A percentile compares a stretch with the other conserved stretches of the same genome.
Evolutionary conservation across 2,888 invertebrate genomes (phyloP).

Genomic region (Caenorhabditis auriculariae): DNA sequence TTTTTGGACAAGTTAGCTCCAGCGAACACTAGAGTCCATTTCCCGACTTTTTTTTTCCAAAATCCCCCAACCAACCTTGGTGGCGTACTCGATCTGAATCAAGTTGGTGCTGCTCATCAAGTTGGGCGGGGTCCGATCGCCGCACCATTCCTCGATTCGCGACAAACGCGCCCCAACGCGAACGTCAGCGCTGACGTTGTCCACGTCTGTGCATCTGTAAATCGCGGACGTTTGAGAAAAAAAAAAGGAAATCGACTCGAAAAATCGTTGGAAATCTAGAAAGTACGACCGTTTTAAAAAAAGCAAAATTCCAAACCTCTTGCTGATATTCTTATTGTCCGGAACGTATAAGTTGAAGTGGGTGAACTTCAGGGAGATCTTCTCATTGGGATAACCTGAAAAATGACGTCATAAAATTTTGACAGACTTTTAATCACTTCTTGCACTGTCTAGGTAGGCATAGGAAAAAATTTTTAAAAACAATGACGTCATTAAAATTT

Average conservation of each 20-base stretch:
- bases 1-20: too few species aligned
- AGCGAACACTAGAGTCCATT: too few species aligned
- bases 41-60: too few species aligned
- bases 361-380: slow-evolving; percentile 53
- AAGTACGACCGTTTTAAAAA: too few species aligned
- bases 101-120: slow-evolving; percentile 89
- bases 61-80: slow-evolving; percentile 36
- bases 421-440: not conserved
- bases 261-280: too few species aligned
- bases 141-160: slow-evolving; percentile 85
- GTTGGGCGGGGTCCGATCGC: slow-evolving; percentile 77
- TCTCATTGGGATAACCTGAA: slow-evolving; percentile 51
- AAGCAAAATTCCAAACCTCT: slow-evolving; percentile 32
- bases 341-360: slow-evolving; percentile 58
- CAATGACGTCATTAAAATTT: slow-evolving; percentile 6
- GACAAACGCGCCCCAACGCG: slow-evolving; percentile 81
- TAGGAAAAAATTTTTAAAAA: not conserved
- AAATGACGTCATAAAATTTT: slow-evolving; percentile 37
- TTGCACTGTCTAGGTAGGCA: not conserved
- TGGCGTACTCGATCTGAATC: slow-evolving; percentile 79
- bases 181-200: slow-evolving; percentile 70
- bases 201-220: slow-evolving; percentile 74
- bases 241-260: too few species aligned
- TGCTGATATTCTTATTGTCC: slow-evolving; percentile 31
- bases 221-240: not conserved